Base-by-base conservation (phyloP, 2,113 vertebrate species). In the Bufo bufo region DNA sequence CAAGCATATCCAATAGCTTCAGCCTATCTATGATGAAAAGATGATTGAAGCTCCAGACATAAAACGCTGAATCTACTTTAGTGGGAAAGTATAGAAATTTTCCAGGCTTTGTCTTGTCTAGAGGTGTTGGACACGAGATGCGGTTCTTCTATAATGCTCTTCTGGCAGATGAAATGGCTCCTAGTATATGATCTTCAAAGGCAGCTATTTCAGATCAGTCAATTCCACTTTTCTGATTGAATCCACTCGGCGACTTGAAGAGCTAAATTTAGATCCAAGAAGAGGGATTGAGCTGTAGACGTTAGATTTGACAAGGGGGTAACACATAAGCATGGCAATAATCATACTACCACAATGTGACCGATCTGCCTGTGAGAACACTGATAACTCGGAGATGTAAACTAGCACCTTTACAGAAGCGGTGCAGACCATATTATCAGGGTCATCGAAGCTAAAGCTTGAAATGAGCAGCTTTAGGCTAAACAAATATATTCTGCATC, bases 111-210 rank as follows among this genome's bases (percentile, higher is more conserved):
- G 47, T 54, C 47, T 69, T 49, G 71, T 84, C 47, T 33, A 19
- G 75, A 86, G 56, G 58, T 52, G 43, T 77, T 78, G 85, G 43
- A 11, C 72, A 86, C 5, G 74, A 86, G 74, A 78, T 47, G 20
- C 17, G 5, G 4, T 54, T 82, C 33, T 3, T 16, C 63, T 58
- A 14, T 61, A 77, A 71, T 45, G 65, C 77, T 66, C 65, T 81
- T 72, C 50, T 58, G 65, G 77, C 65, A 87, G 52, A 81, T 81
- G 52, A 87, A 87, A 72, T 81, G 63, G 50, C 63, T 80, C 80
- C 86, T 81, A 45, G 66, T 72, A 87, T n/a, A 59, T 59, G 16
- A 69, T 79, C 75, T 87, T 87, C 77, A 87, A 87, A 87, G 65
- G 33, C 17, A 14, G 65, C 50, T 47, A 17, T 81, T 59, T 59